Evolutionary conservation across 2,888 invertebrate species (phyloP), one percentile per base, ranked within the genome.

Genomic region (Peribatodes rhomboidaria): DNA sequence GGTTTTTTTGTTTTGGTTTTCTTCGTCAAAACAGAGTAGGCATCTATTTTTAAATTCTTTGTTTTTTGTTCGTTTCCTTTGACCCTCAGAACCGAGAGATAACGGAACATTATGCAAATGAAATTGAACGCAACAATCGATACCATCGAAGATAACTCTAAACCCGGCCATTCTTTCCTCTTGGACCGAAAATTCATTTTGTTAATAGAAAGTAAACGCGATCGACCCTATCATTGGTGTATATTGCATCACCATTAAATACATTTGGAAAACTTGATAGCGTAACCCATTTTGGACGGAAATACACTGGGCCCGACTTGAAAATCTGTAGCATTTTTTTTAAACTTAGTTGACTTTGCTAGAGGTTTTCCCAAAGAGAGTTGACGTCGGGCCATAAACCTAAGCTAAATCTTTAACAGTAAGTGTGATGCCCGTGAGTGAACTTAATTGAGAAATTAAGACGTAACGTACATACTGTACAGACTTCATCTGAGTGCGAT

Each of bases 151-250:
- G 14, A 37, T 41, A 59, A 42, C 50, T 42, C 47, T 27, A 42
- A 37, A 44, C 11, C 22, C 47, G 22, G 39, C 41, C 18, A 41
- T 61, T 55, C 33, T 41, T 33, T 37, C 41, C 39, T 44, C 18
- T 4, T 35, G 42, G 37, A 61, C 47, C 14, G 14, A 54, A 53
- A 61, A 61, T 61, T 61, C 53, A 61, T 61, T 61, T 53, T 47
- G 35, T 61, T 58, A 61, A 66, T 61, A 66, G 66, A 60, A 60
- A 60, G 20, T 65, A 44, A 66, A 61, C 31, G 57, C 58, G 50
- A 55, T 58, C 54, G 64, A 16, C 47, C 61, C 65, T 57, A 61
- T 58, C 54, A 54, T 47, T 58, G 49, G 44, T 56, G 50, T 62
- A 57, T 57, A 57, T 57, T 62, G 62, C 52, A 62, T 57, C 52